Percentiles rank a stretch among this genome's conserved stretches.
Evolutionary conservation across 1,140 invertebrate species (phyloP).

Genomic region (Drosophila funebris): DNA sequence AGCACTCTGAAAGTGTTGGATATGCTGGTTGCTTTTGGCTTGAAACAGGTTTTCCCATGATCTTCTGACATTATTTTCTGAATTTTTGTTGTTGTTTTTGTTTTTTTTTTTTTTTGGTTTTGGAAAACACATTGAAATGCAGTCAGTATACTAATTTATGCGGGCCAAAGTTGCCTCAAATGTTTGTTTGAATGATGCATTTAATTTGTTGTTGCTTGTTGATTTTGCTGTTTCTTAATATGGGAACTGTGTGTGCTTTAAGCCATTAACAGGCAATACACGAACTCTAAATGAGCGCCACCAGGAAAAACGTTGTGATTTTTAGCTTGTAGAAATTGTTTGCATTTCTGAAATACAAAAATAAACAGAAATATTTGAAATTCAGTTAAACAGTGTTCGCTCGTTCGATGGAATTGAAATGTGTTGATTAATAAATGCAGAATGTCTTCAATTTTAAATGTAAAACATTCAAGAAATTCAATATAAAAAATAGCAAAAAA

Average conservation of each 20-base stretch:
- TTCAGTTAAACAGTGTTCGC: not conserved
- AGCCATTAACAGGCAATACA: conserved; percentile 47
- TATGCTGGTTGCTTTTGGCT: conserved; percentile 57
- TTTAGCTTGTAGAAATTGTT: conserved; percentile 6
- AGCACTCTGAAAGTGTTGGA: conserved; percentile 67
- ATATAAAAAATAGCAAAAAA: too few species aligned
- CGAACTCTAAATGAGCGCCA: conserved; percentile 38
- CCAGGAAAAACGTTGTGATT: not conserved
- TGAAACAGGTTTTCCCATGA: conserved; percentile 65
- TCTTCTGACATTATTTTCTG: conserved; percentile 52
- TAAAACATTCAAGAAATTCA: too few species aligned
- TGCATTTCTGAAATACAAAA: not conserved
- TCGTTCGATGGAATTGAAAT: too few species aligned
- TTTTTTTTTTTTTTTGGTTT: conserved; percentile 37
- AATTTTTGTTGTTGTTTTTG: conserved; percentile 4
- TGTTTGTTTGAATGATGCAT: conserved; percentile 70
- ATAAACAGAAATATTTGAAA: not conserved
- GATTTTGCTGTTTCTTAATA: conserved; percentile 46
- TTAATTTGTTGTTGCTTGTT: conserved; percentile 54
- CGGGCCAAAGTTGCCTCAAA: conserved; percentile 59
- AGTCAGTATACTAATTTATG: conserved; percentile 72
- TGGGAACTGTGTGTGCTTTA: conserved; percentile 3
- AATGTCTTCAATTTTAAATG: too few species aligned
- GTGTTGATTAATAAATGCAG: too few species aligned
- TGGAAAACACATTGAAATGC: conserved; percentile 57